Conservation (phyloP, 2,888 invertebrate genomes). For the Xanthia icteritia region DNA sequence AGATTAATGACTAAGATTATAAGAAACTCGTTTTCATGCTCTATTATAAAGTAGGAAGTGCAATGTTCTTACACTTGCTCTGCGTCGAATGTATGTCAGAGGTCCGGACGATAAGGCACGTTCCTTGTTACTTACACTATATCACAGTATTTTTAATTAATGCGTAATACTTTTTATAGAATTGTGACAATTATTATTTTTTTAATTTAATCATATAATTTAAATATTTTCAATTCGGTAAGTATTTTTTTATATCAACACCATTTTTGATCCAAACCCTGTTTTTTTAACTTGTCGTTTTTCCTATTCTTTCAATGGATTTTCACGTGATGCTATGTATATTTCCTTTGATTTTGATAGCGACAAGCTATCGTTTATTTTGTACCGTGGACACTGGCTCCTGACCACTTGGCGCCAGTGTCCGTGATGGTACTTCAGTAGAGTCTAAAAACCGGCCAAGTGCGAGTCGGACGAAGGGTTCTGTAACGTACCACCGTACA, state of each 20-base stretch:
- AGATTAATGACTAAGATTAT: slow-evolving; percentile 34
- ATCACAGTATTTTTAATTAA: slow-evolving; percentile 68
- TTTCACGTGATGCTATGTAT: neutral
- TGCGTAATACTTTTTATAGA: slow-evolving; percentile 24
- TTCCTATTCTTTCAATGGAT: neutral
- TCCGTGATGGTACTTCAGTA: no score
- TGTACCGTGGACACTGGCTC: no score
- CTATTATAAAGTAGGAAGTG: slow-evolving; percentile 79
- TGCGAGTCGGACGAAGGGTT: no score
- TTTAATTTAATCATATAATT: neutral
- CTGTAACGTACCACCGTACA: no score
- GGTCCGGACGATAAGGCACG: slow-evolving; percentile 86
- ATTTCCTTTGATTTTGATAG: neutral
- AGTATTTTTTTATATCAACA: no score
- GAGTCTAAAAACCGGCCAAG: no score
- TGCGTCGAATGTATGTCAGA: slow-evolving; percentile 82
- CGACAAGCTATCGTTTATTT: neutral
- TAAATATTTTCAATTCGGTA: neutral
- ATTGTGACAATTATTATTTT: slow-evolving; percentile 10
- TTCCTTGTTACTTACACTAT: slow-evolving; percentile 74
- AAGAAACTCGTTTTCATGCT: slow-evolving; percentile 70
- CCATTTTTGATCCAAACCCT: neutral
- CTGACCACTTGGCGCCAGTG: no score
- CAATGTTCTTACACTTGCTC: slow-evolving; percentile 77
- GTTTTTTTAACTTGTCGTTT: neutral